Base-by-base conservation (phyloP, 2,113 vertebrate species). In the Pteronura brasiliensis region DNA sequence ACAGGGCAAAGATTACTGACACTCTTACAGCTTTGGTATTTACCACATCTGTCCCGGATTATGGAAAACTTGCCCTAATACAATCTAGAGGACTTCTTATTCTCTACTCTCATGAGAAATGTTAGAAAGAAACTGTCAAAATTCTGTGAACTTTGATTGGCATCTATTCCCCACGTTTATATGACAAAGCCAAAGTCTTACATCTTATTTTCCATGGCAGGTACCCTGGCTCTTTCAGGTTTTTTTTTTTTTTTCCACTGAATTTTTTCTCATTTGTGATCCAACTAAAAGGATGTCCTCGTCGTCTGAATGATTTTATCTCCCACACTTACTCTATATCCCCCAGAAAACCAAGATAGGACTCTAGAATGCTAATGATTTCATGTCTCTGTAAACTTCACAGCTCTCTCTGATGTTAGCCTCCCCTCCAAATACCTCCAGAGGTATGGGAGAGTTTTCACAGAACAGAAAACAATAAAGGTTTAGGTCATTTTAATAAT, bases 351-450 rank as follows among this genome's bases (percentile, higher is more conserved):
- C 49, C 42, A 84, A 72, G 27, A 15, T 86, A 63, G 65, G 85
- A 80, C 14, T 86, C 85, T 59, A 94, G 82, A 93, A 95, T 96
- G 47, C 49, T 95, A 94, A 88, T 47, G 72, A 91, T 86, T 21
- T 65, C 21, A 61, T 8, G 47, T 55, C 13, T 91, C 81, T 77
- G 71, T 90, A 93, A 94, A 74, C 57, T 83, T 94, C 90, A 92
- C 27, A 89, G 79, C 27, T 76, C 57, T 92, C 57, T 94, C 39
- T 95, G 49, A 87, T 29, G n/a, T 79, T 25, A 7, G 79, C 34
- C 90, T 97, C 21, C n/a, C 17, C 18, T 91, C 17, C 36, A 71
- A 83, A 85, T 20, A 21, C 93, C 61, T 96, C 77, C 44, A 81
- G 52, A 89, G 65, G 20, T 29, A 79, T 1, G 8, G 42, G 36